Conservation (phyloP, 2,113 vertebrate genomes). For the Mustelus asterias region DNA sequence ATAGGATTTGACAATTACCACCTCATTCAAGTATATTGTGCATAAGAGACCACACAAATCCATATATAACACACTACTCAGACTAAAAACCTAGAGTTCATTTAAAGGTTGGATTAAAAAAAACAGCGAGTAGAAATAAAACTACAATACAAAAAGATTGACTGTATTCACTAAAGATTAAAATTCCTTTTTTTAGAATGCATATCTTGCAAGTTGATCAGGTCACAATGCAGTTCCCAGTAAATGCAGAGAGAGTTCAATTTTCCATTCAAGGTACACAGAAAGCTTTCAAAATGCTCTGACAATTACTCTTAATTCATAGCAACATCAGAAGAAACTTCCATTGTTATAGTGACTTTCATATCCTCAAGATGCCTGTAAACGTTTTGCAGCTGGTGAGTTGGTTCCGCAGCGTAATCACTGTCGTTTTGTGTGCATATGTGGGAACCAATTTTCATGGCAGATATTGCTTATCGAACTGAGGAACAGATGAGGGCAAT, state of each 20-base stretch:
- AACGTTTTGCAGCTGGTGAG: background rate
- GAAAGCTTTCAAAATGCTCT: background rate
- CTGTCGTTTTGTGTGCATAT: background rate
- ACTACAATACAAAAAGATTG: background rate
- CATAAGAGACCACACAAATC: background rate
- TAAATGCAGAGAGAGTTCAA: background rate
- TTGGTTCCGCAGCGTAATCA: background rate
- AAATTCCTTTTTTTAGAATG: background rate
- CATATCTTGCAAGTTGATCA: background rate
- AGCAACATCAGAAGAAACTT: background rate
- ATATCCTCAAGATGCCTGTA: background rate
- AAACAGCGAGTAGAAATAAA: background rate
- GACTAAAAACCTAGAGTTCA: background rate
- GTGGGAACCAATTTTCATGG: background rate
- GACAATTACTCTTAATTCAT: background rate
- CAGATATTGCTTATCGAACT: background rate
- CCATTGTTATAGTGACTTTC: background rate
- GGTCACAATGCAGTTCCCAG: background rate
- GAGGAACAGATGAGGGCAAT: background rate
- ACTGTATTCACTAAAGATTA: background rate
- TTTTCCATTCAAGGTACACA: background rate
- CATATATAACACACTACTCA: background rate
- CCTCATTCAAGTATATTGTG: background rate
- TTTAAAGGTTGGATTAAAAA: background rate
- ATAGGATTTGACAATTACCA: background rate